A percentile compares a stretch with the other conserved stretches of the same genome.
phyloP scores from a whole-genome alignment of 2,113 vertebrate species.

The Camelus dromedarius region DNA sequence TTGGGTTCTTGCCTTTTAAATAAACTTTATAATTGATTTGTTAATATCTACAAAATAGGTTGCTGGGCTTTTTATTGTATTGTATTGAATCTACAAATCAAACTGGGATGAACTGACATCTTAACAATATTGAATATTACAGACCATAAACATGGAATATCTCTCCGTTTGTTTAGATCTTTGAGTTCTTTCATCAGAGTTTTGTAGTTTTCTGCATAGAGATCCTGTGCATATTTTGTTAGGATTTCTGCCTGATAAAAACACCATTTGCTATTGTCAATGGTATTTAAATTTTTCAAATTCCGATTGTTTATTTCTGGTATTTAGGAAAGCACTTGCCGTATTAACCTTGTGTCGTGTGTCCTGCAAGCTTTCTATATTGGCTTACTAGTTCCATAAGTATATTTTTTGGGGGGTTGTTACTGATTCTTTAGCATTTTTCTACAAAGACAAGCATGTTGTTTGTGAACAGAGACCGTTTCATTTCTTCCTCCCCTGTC shows the following conservation, averaged over 20 bases:
- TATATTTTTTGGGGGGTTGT: neutral
- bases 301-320: neutral
- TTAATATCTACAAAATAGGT: neutral
- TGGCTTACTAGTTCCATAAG: neutral
- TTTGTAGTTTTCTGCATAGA: neutral
- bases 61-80: neutral
- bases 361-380: neutral
- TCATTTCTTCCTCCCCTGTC: neutral
- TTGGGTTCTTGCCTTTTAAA: neutral
- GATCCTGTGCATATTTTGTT: neutral
- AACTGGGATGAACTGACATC: neutral
- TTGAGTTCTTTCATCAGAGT: neutral
- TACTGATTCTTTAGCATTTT: neutral
- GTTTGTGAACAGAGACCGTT: neutral
- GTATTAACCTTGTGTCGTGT: neutral
- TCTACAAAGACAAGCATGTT: neutral
- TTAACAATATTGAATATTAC: neutral
- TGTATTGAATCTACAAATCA: neutral
- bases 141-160: neutral
- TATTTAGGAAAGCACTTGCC: neutral
- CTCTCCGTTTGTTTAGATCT: neutral
- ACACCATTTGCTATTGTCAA: fast-evolving
- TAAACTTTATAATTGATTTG: neutral
- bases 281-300: neutral
- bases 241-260: neutral